Percentiles rank a stretch among this genome's conserved stretches.
These are phyloP conservation scores for Drosophila fulvimacula DNA, from an alignment of 2,888 invertebrate species.

Conservation along the genomic window DNA sequence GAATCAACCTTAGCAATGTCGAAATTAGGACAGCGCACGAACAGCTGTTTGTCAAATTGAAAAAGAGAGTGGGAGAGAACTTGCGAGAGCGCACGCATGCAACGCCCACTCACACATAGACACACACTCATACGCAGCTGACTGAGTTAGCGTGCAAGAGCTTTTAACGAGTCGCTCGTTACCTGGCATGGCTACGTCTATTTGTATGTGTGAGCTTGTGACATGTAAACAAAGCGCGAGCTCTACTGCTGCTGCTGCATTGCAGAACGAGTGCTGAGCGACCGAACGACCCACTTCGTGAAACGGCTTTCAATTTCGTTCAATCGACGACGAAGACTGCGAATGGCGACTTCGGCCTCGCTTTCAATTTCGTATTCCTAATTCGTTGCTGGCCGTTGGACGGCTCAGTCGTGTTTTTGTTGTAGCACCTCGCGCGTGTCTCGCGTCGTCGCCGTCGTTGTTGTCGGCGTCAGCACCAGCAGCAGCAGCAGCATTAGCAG, in stretches of 20 bases:
- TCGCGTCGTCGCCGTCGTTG: conserved; percentile 55
- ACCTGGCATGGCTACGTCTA: conserved; percentile 20
- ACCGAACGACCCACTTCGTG: conserved; percentile 62
- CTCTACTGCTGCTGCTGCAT: conserved; percentile 51
- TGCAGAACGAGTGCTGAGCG: conserved; percentile 65
- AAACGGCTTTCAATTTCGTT: conserved; percentile 72
- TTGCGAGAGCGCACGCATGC: conserved; percentile 27
- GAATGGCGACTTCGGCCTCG: conserved; percentile 49
- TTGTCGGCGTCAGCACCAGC: conserved; percentile 38
- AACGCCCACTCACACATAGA: conserved; percentile 45
- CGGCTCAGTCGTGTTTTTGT: conserved; percentile 82
- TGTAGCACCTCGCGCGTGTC: conserved; percentile 78
- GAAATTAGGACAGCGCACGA: conserved; percentile 66
- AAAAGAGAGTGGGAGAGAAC: background rate
- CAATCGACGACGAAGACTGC: conserved; percentile 39
- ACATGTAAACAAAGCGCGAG: conserved; percentile 45
- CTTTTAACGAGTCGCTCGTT: conserved; percentile 46
- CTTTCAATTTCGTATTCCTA: conserved; percentile 73
- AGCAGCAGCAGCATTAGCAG: conserved; percentile 47
- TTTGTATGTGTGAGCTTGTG: background rate
- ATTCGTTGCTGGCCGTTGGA: conserved; percentile 74
- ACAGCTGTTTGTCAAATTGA: conserved; percentile 63
- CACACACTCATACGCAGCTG: conserved; percentile 58
- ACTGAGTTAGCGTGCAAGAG: conserved; percentile 37
- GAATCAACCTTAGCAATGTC: conserved; percentile 62